phyloP scores from a whole-genome alignment of 1,140 invertebrate genomes.

The Pseudomyrmex gracilis region DNA sequence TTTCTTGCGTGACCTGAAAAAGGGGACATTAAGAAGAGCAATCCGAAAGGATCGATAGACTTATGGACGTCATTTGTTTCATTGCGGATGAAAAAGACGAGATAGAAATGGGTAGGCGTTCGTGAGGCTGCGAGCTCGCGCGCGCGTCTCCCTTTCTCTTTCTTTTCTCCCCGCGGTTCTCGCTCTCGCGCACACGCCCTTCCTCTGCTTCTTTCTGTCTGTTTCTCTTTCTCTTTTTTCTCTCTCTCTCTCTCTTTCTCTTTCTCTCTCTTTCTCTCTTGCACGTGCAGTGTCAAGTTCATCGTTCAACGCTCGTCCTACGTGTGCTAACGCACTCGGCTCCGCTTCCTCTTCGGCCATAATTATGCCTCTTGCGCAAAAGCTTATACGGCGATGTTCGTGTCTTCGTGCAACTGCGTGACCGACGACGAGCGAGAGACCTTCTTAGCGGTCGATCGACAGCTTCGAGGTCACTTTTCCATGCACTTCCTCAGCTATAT shows the following conservation, averaged over 20 bases:
- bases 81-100: slow-evolving; percentile 42
- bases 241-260: background rate
- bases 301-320: slow-evolving; percentile 76
- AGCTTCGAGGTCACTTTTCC: slow-evolving; percentile 70
- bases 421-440: slow-evolving; percentile 55
- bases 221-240: slow-evolving; percentile 18
- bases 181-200: slow-evolving; percentile 29
- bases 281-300: slow-evolving; percentile 73
- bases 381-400: slow-evolving; percentile 70
- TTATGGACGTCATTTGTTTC: slow-evolving; percentile 59
- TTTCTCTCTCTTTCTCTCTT: slow-evolving; percentile 46
- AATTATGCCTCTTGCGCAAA: slow-evolving; percentile 75
- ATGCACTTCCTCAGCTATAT: slow-evolving; percentile 45
- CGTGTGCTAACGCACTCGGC: slow-evolving; percentile 74
- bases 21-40: slow-evolving; percentile 48
- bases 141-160: slow-evolving; percentile 54
- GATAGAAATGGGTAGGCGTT: slow-evolving; percentile 64
- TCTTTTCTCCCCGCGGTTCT: background rate
- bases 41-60: slow-evolving; percentile 53
- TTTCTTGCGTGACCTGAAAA: slow-evolving; percentile 43
- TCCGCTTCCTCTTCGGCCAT: slow-evolving; percentile 73
- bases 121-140: slow-evolving; percentile 9
- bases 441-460: slow-evolving; percentile 71
- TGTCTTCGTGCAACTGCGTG: slow-evolving; percentile 69
- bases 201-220: slow-evolving; percentile 13